phyloP scores from a whole-genome alignment of 2,113 vertebrate genomes.

The Bubo blakistoni region DNA sequence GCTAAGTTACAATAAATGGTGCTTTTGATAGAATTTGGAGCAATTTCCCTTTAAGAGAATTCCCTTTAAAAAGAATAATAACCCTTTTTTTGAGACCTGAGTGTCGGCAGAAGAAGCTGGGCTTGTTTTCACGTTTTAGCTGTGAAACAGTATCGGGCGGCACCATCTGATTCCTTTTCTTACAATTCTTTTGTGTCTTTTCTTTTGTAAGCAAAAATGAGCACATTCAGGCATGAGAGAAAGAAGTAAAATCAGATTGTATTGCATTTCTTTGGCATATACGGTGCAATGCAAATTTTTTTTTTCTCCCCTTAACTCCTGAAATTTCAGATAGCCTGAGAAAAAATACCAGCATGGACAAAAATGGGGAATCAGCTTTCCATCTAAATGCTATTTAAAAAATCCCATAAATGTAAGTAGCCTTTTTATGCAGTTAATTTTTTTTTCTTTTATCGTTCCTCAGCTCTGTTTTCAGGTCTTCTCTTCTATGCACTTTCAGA shows the following conservation, averaged over 20 bases:
- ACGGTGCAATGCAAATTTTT: not conserved
- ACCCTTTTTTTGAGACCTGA: conserved; percentile 3
- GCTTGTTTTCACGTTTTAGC: conserved; percentile 59
- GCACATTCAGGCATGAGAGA: conserved; percentile 57
- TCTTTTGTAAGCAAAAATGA: conserved; percentile 71
- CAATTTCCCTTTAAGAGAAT: conserved; percentile 53
- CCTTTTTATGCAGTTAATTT: conserved; percentile 6
- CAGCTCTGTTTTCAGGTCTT: conserved; percentile 7
- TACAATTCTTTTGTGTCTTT: conserved; percentile 64
- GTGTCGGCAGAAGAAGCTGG: conserved; percentile 11
- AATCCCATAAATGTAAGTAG: conserved; percentile 41
- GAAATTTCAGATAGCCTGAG: conserved; percentile 53
- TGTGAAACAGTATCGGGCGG: conserved; percentile 50
- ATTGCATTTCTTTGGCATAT: conserved; percentile 62
- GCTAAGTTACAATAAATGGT: not conserved
- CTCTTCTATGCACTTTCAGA: not conserved
- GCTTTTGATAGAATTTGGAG: not conserved
- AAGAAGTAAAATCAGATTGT: conserved; percentile 65
- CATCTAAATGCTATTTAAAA: conserved; percentile 34
- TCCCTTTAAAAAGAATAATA: conserved; percentile 47
- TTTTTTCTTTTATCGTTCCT: conserved; percentile 30
- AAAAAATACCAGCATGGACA: conserved; percentile 34
- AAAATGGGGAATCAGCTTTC: conserved; percentile 40
- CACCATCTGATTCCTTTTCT: conserved; percentile 70
- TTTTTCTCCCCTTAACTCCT: conserved; percentile 29